Conservation (phyloP, 2,113 vertebrate genomes). For the Pelusios castaneus region DNA sequence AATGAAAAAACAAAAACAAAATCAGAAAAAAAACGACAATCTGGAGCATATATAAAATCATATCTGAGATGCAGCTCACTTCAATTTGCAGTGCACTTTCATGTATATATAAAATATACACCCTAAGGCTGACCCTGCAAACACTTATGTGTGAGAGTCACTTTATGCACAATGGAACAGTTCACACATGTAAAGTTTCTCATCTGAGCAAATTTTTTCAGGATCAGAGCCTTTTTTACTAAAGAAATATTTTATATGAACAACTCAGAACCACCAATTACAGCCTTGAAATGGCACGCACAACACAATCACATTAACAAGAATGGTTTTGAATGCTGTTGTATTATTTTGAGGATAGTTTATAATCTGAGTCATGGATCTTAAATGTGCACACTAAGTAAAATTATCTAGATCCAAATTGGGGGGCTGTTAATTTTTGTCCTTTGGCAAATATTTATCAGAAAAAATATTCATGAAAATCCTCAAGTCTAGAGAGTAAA, state of each 20-base stretch:
- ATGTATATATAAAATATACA: not conserved
- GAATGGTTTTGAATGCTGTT: not conserved
- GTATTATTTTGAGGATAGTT: not conserved
- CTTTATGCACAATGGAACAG: not conserved
- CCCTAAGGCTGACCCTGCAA: not conserved
- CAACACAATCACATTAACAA: not conserved
- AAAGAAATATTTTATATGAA: conserved; percentile 56
- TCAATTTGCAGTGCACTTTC: conserved; percentile 43
- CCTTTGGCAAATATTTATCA: not conserved
- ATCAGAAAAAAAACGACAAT: conserved; percentile 52
- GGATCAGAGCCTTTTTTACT: not conserved
- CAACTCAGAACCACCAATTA: not conserved
- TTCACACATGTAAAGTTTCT: not conserved
- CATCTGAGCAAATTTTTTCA: not conserved
- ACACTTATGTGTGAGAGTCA: not conserved
- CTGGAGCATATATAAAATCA: conserved; percentile 52
- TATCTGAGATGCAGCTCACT: not conserved
- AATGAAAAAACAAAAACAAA: conserved; percentile 61
- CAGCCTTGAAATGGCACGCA: not conserved
- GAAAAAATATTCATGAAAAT: conserved; percentile 15
- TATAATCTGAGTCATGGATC: not conserved
- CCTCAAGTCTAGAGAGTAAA: not conserved
- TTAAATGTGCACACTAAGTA: not conserved
- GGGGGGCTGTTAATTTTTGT: not conserved
- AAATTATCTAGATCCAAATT: fast-evolving